These are phyloP conservation scores for Gandaritis pyraliata DNA, from an alignment of 2,888 invertebrate genomes.

Conservation along the genomic window DNA sequence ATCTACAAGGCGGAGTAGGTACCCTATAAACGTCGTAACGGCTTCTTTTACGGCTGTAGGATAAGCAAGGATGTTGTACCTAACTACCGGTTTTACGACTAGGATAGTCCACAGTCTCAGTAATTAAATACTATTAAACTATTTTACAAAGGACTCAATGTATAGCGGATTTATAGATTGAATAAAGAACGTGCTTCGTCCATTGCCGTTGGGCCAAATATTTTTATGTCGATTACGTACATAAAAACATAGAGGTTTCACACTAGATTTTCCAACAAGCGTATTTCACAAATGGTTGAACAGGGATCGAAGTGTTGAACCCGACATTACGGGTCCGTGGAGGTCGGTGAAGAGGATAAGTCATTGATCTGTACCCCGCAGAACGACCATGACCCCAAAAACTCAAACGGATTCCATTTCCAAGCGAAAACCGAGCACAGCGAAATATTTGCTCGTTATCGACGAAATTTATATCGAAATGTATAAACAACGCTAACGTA, in stretches of 20 bases:
- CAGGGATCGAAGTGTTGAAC: constrained; percentile 19
- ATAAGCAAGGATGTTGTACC: constrained; percentile 11
- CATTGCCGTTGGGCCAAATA: not conserved
- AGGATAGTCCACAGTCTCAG: constrained; percentile 5
- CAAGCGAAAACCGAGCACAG: not conserved
- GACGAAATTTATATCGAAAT: constrained; percentile 1
- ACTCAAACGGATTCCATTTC: constrained; percentile 12
- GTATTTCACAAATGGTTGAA: constrained; percentile 27
- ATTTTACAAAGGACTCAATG: not conserved
- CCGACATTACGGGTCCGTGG: constrained; percentile 26
- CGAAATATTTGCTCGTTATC: not conserved
- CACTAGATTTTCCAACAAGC: constrained; percentile 14
- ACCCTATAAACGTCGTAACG: constrained; percentile 20
- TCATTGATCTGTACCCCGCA: constrained; percentile 32
- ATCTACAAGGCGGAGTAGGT: constrained; percentile 13
- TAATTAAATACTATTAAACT: constrained; percentile 6
- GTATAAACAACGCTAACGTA: not conserved
- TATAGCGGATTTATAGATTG: not conserved
- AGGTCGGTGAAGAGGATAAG: constrained; percentile 33
- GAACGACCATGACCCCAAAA: constrained; percentile 33
- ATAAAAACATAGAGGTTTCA: constrained; percentile 10
- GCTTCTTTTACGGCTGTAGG: constrained; percentile 20
- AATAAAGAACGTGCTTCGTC: not conserved
- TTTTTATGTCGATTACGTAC: constrained; percentile 3
- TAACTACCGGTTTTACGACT: constrained; percentile 10